Conservation (phyloP, 2,797 vertebrate species). For the Pyrocephalus nanus region DNA sequence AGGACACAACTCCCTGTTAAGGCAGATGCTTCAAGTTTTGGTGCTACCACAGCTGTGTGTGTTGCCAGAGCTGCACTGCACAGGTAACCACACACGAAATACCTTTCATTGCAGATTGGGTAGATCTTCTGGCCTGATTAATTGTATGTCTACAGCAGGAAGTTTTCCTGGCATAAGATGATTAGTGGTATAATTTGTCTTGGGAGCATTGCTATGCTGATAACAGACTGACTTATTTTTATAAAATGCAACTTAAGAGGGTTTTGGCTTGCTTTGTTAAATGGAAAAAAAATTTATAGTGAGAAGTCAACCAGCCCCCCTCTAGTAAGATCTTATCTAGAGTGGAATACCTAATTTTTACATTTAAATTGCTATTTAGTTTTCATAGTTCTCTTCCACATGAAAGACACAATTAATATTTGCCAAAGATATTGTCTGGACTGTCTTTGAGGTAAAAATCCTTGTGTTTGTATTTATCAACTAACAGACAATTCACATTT, state of each 20-base stretch:
- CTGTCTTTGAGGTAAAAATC: not conserved
- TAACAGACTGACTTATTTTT: conserved; percentile 30
- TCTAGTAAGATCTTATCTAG: conserved; percentile 51
- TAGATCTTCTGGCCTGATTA: not conserved
- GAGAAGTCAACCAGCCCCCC: not conserved
- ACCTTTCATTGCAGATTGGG: not conserved
- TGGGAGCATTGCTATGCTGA: conserved; percentile 18
- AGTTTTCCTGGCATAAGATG: not conserved
- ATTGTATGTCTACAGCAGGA: not conserved
- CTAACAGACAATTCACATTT: not conserved
- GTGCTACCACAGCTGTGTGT: not conserved
- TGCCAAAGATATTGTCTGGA: not conserved
- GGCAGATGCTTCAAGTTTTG: not conserved
- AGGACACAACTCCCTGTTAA: not conserved
- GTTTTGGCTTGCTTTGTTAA: conserved; percentile 19
- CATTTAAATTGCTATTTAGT: not conserved
- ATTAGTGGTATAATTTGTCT: conserved; percentile 35
- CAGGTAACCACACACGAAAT: not conserved
- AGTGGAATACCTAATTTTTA: not conserved
- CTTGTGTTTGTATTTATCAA: not conserved
- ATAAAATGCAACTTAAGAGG: not conserved
- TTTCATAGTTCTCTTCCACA: conserved; percentile 7
- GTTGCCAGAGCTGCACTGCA: not conserved
- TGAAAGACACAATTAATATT: not conserved
- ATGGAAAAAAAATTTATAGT: not conserved